Evolutionary conservation across 2,797 vertebrate genomes (phyloP).

Genomic region (Helicolenus hilgendorfi): DNA sequence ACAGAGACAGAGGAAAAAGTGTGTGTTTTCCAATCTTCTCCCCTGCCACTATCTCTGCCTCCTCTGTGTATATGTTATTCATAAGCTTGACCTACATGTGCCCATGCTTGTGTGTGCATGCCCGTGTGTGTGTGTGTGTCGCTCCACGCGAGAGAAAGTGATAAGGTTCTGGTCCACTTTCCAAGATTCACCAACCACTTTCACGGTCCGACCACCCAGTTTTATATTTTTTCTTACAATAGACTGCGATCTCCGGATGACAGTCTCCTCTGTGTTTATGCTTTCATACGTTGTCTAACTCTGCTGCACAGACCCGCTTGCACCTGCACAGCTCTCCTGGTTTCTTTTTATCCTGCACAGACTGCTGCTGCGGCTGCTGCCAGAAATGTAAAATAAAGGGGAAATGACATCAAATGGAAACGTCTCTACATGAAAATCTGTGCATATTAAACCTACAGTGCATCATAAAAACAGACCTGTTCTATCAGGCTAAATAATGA

Average conservation of each 20-base stretch:
- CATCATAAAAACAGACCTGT: neutral
- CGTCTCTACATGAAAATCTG: neutral
- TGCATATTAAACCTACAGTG: neutral
- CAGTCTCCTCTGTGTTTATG: conserved; percentile 49
- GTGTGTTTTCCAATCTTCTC: conserved; percentile 70
- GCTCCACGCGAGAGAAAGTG: conserved; percentile 41
- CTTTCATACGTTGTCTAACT: conserved; percentile 40
- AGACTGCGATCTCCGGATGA: conserved; percentile 44
- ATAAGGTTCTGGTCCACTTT: conserved; percentile 77
- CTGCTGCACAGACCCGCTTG: neutral
- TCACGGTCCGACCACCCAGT: conserved; percentile 73
- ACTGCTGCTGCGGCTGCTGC: neutral
- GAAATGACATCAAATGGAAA: neutral
- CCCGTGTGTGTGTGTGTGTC: conserved; percentile 11
- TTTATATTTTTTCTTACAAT: conserved; percentile 58
- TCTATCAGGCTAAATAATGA: conserved; percentile 16
- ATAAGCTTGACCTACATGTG: conserved; percentile 83
- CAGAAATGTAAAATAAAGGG: neutral
- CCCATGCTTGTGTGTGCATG: conserved; percentile 42
- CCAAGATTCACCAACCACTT: conserved; percentile 73
- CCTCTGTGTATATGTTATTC: conserved; percentile 77
- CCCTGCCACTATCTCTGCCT: conserved; percentile 55
- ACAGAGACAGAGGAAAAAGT: conserved; percentile 5
- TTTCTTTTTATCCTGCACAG: neutral
- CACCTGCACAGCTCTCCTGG: neutral